Base-by-base conservation (phyloP, 53 echinoderm and acorn worm genomes). In the Echinarachnius parma region DNA sequence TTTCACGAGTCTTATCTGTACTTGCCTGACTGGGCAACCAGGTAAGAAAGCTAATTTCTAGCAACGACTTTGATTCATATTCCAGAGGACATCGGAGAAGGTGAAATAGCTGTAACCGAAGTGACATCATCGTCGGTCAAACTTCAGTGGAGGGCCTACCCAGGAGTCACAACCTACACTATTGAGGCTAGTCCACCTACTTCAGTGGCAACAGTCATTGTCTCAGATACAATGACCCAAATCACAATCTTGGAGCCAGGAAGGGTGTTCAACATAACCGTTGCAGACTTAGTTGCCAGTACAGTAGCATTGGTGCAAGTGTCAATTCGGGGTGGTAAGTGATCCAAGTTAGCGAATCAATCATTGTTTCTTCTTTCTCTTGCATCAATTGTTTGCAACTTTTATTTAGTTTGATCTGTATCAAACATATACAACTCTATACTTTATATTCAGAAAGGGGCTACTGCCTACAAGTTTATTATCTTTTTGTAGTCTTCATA, bases 51-150 rank as follows among this genome's bases (percentile, higher is more conserved):
- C n/a, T n/a, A n/a, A n/a, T n/a, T n/a, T n/a, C n/a, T n/a, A n/a
- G n/a, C n/a, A n/a, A n/a, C n/a, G n/a, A n/a, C n/a, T n/a, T n/a
- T n/a, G n/a, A n/a, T n/a, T n/a, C 33, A 60, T 28, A 14, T 19
- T 31, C 44, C 65, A 65, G 65, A 46, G 7, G 45, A 44, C 39
- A 46, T 65, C 8, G 46, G 46, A n/a, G 47, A 2, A 1, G 65
- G 65, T 5, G 30, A 15, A 25, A 26, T 65, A 5, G 9, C 46
- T 4, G 65, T 65, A 5, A 0, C 48, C 9, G 31, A 30, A 7
- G 8, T 47, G 26, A 65, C 65, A 1, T 24, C 48, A 0, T 5
- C 3, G 3, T 1, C 1, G 4, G 65, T 28, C 48, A 0, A 0
- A 14, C 15, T 65, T 4, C 18, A 65, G 3, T 65, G 65, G 65